phyloP scores from a whole-genome alignment of 2,888 invertebrate species.

The Scelioninae gen. 2 region DNA sequence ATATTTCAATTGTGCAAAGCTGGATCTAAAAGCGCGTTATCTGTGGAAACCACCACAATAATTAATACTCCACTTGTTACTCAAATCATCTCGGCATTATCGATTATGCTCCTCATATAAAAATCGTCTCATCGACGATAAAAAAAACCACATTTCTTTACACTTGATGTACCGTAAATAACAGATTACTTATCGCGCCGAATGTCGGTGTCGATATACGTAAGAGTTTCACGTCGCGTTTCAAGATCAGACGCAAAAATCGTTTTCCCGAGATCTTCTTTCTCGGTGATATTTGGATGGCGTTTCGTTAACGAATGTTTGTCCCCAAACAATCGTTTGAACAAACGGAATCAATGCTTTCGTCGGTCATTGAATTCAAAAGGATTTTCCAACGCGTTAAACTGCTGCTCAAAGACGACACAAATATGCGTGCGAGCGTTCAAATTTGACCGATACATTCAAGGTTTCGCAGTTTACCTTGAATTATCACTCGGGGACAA shows the following conservation, averaged over 20 bases:
- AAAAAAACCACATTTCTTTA: constrained; percentile 6
- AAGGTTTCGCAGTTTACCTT: constrained; percentile 33
- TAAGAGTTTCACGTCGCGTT: constrained; percentile 4
- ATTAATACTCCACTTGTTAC: constrained; percentile 39
- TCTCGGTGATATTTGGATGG: neutral
- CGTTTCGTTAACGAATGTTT: constrained; percentile 5
- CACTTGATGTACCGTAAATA: constrained; percentile 3
- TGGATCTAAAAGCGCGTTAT: no score
- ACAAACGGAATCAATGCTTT: neutral
- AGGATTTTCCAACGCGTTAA: constrained; percentile 4
- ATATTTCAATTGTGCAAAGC: constrained; percentile 25
- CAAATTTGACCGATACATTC: constrained; percentile 35
- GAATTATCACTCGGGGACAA: constrained; percentile 31
- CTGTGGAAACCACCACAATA: constrained; percentile 26
- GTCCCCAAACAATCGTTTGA: constrained; percentile 2
- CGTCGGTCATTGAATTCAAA: neutral
- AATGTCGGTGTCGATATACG: constrained; percentile 5
- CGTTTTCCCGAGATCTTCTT: neutral
- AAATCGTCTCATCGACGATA: constrained; percentile 8
- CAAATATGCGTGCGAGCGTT: constrained; percentile 4
- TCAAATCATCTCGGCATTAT: constrained; percentile 28
- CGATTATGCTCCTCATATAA: constrained; percentile 6
- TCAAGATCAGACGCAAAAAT: constrained; percentile 2
- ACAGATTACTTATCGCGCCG: constrained; percentile 23
- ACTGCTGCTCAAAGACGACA: neutral